Conservation (phyloP, 2,113 vertebrate genomes). For the Castor canadensis region DNA sequence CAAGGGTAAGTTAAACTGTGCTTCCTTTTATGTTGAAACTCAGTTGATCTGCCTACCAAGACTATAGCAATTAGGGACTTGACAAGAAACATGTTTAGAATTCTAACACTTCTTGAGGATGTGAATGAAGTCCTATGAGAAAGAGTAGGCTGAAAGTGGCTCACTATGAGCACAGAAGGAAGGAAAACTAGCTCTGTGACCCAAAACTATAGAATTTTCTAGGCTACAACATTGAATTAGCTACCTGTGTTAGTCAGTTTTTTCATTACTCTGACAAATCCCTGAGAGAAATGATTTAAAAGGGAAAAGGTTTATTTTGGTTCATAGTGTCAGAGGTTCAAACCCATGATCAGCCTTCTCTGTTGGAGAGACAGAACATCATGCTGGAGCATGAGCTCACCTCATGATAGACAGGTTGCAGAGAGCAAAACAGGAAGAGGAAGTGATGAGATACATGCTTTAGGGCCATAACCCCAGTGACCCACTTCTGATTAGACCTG, state of each 20-base stretch:
- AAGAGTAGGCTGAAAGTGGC: background rate
- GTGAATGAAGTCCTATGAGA: constrained; percentile 1
- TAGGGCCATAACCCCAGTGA: too few relatives aligned
- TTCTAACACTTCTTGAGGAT: background rate
- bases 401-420: too few relatives aligned
- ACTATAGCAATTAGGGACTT: background rate
- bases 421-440: too few relatives aligned
- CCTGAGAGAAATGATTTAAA: too few relatives aligned
- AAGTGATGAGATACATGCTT: too few relatives aligned
- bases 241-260: background rate
- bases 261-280: too few relatives aligned
- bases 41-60: background rate
- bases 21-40: background rate
- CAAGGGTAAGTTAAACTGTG: background rate
- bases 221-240: background rate
- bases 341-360: too few relatives aligned
- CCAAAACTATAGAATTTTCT: background rate
- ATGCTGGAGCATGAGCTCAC: too few relatives aligned
- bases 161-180: background rate
- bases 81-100: background rate
- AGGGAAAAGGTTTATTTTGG: too few relatives aligned
- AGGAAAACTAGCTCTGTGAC: background rate
- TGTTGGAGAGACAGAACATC: too few relatives aligned
- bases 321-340: too few relatives aligned
- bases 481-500: too few relatives aligned